A percentile compares a stretch with the other conserved stretches of the same genome.
Evolutionary conservation across 2,113 vertebrate genomes (phyloP).

Genomic region (Heptranchias perlo): DNA sequence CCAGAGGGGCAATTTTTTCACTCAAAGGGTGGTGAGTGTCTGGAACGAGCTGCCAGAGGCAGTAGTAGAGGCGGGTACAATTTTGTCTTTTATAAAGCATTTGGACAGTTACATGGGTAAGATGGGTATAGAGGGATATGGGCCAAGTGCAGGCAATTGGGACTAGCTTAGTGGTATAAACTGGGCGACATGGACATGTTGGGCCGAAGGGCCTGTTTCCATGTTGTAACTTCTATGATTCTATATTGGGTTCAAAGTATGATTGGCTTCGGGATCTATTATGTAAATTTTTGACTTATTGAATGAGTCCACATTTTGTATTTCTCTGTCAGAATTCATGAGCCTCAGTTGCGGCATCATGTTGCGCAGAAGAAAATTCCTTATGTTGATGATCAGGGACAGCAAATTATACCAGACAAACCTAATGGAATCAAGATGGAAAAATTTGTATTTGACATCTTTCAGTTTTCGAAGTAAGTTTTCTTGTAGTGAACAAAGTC

Average conservation of each 20-base stretch:
- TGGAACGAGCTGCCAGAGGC: too few relatives aligned
- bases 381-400: slow-evolving; percentile 68
- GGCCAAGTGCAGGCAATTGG: too few relatives aligned
- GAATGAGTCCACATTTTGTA: neutral
- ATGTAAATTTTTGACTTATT: neutral
- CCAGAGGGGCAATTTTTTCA: too few relatives aligned
- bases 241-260: slow-evolving; percentile 38
- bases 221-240: too few relatives aligned
- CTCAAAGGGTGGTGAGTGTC: too few relatives aligned
- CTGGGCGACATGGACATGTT: too few relatives aligned
- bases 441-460: slow-evolving; percentile 98
- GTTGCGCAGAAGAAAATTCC: slow-evolving; percentile 95
- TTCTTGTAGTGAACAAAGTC: neutral
- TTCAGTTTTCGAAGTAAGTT: slow-evolving; percentile 92
- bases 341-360: slow-evolving; percentile 85
- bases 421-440: slow-evolving; percentile 98
- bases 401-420: slow-evolving; percentile 78
- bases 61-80: too few relatives aligned
- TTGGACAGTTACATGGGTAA: too few relatives aligned
- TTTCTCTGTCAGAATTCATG: slow-evolving; percentile 60
- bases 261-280: neutral
- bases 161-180: too few relatives aligned
- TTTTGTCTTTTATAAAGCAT: too few relatives aligned
- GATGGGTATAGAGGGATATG: too few relatives aligned
- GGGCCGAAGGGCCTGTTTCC: too few relatives aligned